Base-by-base conservation (phyloP, 92 coral and sea anemone genomes). In the Diadumene lineata region DNA sequence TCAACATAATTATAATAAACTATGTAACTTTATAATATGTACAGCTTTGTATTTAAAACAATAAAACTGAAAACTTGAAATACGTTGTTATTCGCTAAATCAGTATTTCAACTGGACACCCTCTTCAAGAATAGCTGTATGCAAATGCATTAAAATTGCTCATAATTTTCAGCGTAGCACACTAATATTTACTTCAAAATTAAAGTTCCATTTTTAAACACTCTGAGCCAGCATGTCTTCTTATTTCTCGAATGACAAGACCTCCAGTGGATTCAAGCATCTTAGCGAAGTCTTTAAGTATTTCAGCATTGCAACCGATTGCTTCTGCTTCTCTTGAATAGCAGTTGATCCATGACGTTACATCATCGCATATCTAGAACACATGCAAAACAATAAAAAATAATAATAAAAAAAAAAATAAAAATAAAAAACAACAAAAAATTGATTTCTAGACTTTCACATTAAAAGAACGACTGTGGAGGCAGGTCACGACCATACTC, bases 341-440 rank as follows among this genome's bases (percentile, higher is more conserved):
- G 50, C 82, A 77, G 31, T 53, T 55, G 19, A 77, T 77, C 82
- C 82, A 77, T 3, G 73, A 50, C 13, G 74, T 46, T 8, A 67
- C 82, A 24, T 77, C 82, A 51, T 77, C 63, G 19, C 82, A 77
- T 50, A 77, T 77, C 82, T 77, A 43, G 50, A 48, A 55, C 43
- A 29, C 7, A 46, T 7, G 17, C 8, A 53, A 6, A 53, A 53
- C 25, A 16, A 53, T 6, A 22, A 58, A 58, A 1, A 31, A 7
- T 58, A 22, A 8, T 23, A 16, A 58, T 53, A 23, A 58, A 1
- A 31, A 58, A 10, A 6, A 58, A 22, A 31, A 22, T 38, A 13
- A 38, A 4, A 13, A 13, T 38, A 13, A 38, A 38, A 4, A 13
- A 38, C 13, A 38, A 38, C 13, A 13, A 38, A 4, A 38, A 38